Percentiles rank a stretch among this genome's conserved stretches.
These are phyloP conservation scores for Phalacrocorax aristotelis DNA, from an alignment of 2,113 vertebrate genomes.

Conservation along the genomic window DNA sequence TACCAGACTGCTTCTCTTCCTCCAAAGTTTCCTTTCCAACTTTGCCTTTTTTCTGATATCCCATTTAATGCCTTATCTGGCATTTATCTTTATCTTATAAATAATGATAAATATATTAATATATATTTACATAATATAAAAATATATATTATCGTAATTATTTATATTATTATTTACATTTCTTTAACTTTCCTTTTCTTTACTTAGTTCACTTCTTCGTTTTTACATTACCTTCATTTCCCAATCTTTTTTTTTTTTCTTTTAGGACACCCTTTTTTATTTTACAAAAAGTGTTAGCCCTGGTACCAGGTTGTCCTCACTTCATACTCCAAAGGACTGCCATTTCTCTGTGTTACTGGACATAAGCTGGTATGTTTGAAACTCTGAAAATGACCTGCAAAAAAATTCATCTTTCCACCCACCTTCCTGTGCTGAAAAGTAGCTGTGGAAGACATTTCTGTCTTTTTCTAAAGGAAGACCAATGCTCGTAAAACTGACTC, in stretches of 20 bases:
- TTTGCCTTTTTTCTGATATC: background rate
- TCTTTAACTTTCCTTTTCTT: background rate
- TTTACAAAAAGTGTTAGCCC: background rate
- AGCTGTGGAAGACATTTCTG: background rate
- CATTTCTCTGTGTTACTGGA: slow-evolving; percentile 36
- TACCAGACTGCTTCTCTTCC: background rate
- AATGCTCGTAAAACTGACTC: background rate
- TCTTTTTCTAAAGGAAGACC: background rate
- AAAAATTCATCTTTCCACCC: background rate
- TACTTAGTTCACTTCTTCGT: background rate
- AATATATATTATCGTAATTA: background rate
- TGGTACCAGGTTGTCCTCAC: background rate
- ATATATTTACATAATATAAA: background rate
- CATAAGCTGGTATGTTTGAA: slow-evolving; percentile 23
- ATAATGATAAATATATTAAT: background rate
- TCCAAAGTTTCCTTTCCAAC: background rate
- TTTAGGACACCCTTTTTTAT: background rate
- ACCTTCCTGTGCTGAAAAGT: background rate
- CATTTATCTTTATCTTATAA: background rate
- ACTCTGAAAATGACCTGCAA: background rate
- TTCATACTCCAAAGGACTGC: background rate
- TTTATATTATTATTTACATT: background rate
- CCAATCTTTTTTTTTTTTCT: background rate
- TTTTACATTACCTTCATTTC: background rate
- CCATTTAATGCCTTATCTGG: background rate